Base-by-base conservation (phyloP, 2,797 vertebrate genomes). In the Thalassophryne amazonica region DNA sequence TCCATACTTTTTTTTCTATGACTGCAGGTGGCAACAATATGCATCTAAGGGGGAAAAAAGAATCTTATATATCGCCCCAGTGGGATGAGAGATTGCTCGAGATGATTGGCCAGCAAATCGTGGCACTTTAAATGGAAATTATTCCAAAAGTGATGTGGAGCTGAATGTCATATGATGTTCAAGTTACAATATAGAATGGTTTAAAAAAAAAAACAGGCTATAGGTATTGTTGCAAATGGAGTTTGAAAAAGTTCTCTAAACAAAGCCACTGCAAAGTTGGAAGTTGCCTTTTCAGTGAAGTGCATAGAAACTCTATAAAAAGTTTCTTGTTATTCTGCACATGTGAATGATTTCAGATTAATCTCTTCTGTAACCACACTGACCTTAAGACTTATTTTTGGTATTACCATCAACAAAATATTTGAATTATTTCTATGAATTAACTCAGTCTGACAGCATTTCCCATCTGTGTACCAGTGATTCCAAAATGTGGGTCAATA, bases 121-220 rank as follows among this genome's bases (percentile, higher is more conserved):
- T 37, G 45, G 39, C 61, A 65, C 43, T 83, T 78, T 66, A 60
- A 71, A 72, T 80, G 67, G 72, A 80, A 60, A 78, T 69, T 69
- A 46, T 60, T 36, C 51, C 30, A 42, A 45, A 58, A 46, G 20
- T 60, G 32, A 52, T 47, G 21, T 14, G 3, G 48, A 30, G 30
- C 56, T 49, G 25, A 31, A 21, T 6, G 21, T 7, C 6, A 55
- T 21, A 35, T 51, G 43, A 54, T 47, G 33, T 27, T 33, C 13
- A 21, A 13, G 32, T 36, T 67, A 28, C 33, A 41, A 14, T 37
- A 30, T 28, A 21, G 14, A 48, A 41, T 51, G n/a, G 33, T 58
- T 36, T 37, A 22, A 49, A 29, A 47, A 40, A 22, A 49, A 29
- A 47, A 40, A 6, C 23, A 37, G 24, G n/a, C 17, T 8, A 36